These are phyloP conservation scores for Beaufortia kweichowensis DNA, from an alignment of 2,113 vertebrate species.

Conservation along the genomic window DNA sequence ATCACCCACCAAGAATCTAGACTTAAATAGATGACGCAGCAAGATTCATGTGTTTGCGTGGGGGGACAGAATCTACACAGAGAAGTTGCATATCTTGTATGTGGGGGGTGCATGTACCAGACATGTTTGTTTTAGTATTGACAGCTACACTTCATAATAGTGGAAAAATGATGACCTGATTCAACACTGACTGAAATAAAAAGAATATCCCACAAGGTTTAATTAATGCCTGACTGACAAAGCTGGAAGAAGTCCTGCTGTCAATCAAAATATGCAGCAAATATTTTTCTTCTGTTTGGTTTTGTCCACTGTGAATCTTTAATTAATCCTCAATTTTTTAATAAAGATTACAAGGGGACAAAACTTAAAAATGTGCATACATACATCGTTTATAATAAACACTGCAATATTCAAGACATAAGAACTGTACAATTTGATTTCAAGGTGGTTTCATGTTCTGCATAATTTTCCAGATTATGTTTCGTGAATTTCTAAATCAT, in stretches of 20 bases:
- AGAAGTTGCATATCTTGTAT: background rate
- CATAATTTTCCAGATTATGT: too few species aligned
- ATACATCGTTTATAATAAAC: too few species aligned
- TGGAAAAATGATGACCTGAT: background rate
- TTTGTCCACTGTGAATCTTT: slow-evolving; percentile 5
- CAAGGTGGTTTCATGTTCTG: too few species aligned
- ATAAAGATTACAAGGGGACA: too few species aligned
- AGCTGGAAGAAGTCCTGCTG: slow-evolving; percentile 10
- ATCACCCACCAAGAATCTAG: slow-evolving; percentile 1
- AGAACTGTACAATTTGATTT: too few species aligned
- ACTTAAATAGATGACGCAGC: background rate
- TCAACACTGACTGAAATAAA: slow-evolving; percentile 4
- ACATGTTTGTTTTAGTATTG: slow-evolving; percentile 15
- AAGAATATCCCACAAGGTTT: slow-evolving; percentile 1
- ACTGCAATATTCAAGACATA: too few species aligned
- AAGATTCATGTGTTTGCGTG: background rate
- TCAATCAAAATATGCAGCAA: slow-evolving; percentile 21
- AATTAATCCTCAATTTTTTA: too few species aligned
- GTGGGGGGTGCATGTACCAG: background rate
- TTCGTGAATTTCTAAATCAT: too few species aligned
- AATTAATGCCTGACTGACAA: slow-evolving; percentile 45
- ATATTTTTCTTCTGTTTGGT: background rate
- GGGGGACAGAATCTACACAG: background rate
- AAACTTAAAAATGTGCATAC: too few species aligned
- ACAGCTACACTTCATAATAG: slow-evolving; percentile 33